Evolutionary conservation across 2,113 vertebrate genomes (phyloP), one percentile per base, ranked within the genome.

Genomic region (Colius striatus): DNA sequence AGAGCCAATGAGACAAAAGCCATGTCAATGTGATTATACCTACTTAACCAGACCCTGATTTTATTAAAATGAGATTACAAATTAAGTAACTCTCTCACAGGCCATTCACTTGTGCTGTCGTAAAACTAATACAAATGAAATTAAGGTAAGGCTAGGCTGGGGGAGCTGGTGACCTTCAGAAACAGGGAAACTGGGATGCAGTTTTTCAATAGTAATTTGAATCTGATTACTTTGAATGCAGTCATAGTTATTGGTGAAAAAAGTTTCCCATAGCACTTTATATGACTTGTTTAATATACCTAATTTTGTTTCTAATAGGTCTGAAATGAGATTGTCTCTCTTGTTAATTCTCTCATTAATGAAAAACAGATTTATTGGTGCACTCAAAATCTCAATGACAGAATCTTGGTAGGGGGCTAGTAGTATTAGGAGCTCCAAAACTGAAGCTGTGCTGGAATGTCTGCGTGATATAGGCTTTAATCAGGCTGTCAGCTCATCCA

Each of bases 281-380:
- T 79, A 89, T 54, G 85, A 30, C 74, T 87, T 92, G 45, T 89
- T 95, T 91, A 91, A 94, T 90, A 86, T 36, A 86, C 22, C 47
- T 94, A 94, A 91, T 95, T 96, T 91, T 94, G 88, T 58, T 95
- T 95, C 91, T 92, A 94, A 90, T 96, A 83, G 74, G 41, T 80
- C 67, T 94, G 84, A 95, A 92, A 95, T 90, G 47, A 95, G 92
- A 92, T 92, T 77, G 36, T 73, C 63, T 92, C 82, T 95, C 90
- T 62, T 93, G 90, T 77, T 96, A 96, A 94, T 94, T 90, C 67
- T 83, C 55, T 73, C 67, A 90, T 92, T 95, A 95, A 97, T 87
- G 92, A 95, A 95, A 92, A 92, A 38, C 47, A 94, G 75, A 83
- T 95, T 95, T 95, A 94, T 85, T 87, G 53, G 32, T 77, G 78